Conservation (phyloP, 2,113 vertebrate species). For the Vanacampus margaritifer region DNA sequence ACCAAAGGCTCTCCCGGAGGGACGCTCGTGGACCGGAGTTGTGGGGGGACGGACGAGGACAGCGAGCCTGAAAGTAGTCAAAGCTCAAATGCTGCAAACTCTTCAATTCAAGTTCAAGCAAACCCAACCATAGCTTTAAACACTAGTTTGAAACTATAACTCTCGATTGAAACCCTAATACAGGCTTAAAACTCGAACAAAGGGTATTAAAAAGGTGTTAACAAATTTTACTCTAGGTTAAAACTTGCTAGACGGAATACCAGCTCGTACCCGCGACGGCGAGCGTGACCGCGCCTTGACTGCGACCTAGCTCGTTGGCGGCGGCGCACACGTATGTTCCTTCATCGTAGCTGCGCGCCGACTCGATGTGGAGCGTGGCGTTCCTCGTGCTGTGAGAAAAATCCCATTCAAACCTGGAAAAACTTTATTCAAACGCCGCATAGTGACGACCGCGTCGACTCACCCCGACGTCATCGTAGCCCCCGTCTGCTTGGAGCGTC, state of each 20-base stretch:
- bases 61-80: background rate
- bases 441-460: background rate
- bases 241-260: background rate
- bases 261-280: conserved; percentile 63
- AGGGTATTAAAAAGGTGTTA: too few relatives aligned
- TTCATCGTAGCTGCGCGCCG: conserved; percentile 68
- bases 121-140: too few relatives aligned
- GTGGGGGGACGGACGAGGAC: background rate
- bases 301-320: conserved; percentile 62
- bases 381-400: conserved; percentile 62
- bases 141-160: too few relatives aligned
- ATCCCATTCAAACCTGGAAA: background rate
- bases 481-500: conserved; percentile 67
- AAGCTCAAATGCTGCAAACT: too few relatives aligned
- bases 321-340: conserved; percentile 71
- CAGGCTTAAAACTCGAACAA: too few relatives aligned
- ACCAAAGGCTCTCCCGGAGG: conserved; percentile 18
- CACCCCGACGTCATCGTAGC: conserved; percentile 66
- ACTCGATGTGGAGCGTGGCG: conserved; percentile 67
- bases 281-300: conserved; percentile 50
- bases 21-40: background rate
- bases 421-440: background rate
- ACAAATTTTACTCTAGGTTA: too few relatives aligned
- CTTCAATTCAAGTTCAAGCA: too few relatives aligned
- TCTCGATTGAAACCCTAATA: too few relatives aligned